phyloP scores from a whole-genome alignment of 2,113 vertebrate genomes.

The Seriola aureovittata region DNA sequence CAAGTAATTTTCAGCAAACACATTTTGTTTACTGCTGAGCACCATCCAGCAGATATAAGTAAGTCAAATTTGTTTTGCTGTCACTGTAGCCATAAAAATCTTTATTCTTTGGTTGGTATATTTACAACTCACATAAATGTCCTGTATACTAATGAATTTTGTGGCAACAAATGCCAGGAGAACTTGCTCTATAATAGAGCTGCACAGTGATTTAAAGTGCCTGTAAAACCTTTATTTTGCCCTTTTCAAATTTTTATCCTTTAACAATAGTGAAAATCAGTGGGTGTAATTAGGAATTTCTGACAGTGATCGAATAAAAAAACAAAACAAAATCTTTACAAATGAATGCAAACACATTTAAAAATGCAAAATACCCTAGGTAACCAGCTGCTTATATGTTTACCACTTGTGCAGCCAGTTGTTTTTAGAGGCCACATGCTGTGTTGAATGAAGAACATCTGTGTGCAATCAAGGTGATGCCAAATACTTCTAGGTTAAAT shows the following conservation, averaged over 20 bases:
- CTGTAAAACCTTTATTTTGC: background rate
- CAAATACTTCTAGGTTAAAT: background rate
- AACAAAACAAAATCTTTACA: background rate
- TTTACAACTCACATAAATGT: constrained; percentile 15
- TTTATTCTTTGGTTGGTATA: background rate
- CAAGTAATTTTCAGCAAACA: constrained; percentile 25
- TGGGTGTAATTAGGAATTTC: background rate
- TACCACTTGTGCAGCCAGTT: background rate
- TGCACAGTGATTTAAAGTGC: background rate
- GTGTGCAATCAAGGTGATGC: background rate
- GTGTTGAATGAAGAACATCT: background rate
- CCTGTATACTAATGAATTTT: background rate
- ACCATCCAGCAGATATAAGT: background rate
- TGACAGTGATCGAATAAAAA: background rate
- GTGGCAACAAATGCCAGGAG: background rate
- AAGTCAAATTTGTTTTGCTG: too few species aligned
- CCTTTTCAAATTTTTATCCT: background rate
- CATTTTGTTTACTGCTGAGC: constrained; percentile 10
- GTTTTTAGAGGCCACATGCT: background rate
- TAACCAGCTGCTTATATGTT: background rate
- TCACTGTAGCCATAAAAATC: background rate
- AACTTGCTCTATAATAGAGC: too few species aligned
- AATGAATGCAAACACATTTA: background rate
- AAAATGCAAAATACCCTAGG: background rate
- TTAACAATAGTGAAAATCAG: background rate